Base-by-base conservation (phyloP, 2,797 vertebrate species). In the Microtus obscurus region DNA sequence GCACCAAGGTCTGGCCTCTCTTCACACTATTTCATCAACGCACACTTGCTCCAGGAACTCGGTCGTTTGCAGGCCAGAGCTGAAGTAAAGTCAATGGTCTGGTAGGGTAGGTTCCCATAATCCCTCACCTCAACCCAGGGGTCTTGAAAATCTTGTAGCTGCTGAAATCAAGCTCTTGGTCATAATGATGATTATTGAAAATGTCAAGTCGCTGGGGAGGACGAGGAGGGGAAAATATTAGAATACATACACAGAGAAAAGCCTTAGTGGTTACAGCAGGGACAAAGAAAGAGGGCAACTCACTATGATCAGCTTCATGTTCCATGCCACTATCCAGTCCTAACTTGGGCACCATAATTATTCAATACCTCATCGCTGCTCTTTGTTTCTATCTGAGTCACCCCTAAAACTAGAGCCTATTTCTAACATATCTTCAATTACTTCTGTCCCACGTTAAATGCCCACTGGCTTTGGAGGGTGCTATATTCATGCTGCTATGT, bases 401-500 rank as follows among this genome's bases (percentile, higher is more conserved):
- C 19, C 17, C 67, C 51, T 53, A 43, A 94, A 91, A 91, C 71
- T 67, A 85, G 51, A 45, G 16, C 79, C 45, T 45, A 87, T 3
- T 21, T 59, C 51, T 76, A 89, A 87, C 63, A n/a, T 31, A 27
- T 31, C 51, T 92, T 94, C 13, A 51, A 6, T 91, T 90, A 23
- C 16, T 59, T 37, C 86, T 89, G 69, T 48, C 67, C 27, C 45
- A n/a, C 11, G 71, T 91, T 89, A 65, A 92, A 85, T 45, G 11
- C 40, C 77, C 34, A 5, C 78, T 95, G 92, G 63, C 61, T 95
- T 89, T 65, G 87, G 51, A 87, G 61, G 16, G 14, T 74, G 83
- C 74, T 23, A 91, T 43, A 91, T 87, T 94, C 34, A 29, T 63
- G 91, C 73, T 90, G 83, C 56, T 85, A 43, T 78, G 74, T 76